These are phyloP conservation scores for Pachyramphus minor DNA, from an alignment of 2,113 vertebrate genomes.

Conservation along the genomic window DNA sequence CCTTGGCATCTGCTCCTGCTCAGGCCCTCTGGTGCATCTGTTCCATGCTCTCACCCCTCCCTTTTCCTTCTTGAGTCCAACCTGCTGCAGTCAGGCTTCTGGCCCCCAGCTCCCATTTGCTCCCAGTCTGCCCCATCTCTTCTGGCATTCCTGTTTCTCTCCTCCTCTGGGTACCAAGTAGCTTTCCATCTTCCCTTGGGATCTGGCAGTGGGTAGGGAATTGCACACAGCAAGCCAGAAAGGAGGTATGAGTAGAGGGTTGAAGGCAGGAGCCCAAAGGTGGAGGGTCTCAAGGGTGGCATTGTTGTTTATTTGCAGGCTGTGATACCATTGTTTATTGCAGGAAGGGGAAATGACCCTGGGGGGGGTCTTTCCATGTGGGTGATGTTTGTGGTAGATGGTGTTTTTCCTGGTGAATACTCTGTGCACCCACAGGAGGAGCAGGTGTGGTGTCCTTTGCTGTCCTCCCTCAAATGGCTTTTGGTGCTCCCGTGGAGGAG, in stretches of 20 bases:
- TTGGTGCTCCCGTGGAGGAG: neutral
- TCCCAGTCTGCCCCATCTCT: neutral
- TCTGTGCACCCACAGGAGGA: accelerated
- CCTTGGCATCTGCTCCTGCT: neutral
- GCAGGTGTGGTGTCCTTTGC: neutral
- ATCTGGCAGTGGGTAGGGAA: neutral
- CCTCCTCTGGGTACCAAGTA: neutral
- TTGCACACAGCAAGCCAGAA: neutral
- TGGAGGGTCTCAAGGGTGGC: neutral
- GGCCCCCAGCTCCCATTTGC: neutral
- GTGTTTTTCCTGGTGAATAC: neutral
- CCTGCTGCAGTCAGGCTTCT: neutral
- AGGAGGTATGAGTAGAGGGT: accelerated
- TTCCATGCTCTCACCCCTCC: neutral
- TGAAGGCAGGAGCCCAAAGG: neutral
- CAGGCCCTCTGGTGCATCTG: neutral
- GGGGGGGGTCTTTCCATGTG: accelerated
- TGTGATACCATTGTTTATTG: too few species aligned
- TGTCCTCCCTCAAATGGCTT: neutral
- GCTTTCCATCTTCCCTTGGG: neutral
- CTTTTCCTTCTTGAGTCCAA: neutral
- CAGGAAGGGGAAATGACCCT: neutral
- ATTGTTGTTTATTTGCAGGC: neutral
- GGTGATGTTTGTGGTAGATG: neutral
- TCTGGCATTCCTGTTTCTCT: neutral